These are phyloP conservation scores for Arctocebus calabarensis DNA, from an alignment of 2,797 vertebrate genomes.

Conservation along the genomic window DNA sequence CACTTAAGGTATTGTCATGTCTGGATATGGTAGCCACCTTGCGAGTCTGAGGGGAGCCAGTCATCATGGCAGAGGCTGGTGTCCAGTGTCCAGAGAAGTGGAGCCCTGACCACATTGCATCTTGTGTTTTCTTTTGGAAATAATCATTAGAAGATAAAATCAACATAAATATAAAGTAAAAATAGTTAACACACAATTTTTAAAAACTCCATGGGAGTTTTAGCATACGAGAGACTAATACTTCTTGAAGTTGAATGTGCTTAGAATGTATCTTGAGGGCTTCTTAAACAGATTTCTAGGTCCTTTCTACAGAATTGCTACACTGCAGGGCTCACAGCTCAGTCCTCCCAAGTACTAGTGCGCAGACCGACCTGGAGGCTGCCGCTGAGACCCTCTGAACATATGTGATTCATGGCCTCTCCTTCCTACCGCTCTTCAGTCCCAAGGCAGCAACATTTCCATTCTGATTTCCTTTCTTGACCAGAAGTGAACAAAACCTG, in stretches of 20 bases:
- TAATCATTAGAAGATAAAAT: not conserved
- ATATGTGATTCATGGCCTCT: fast-evolving
- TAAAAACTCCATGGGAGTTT: not conserved
- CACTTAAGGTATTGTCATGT: not conserved
- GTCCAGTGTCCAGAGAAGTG: not conserved
- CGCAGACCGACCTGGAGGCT: not conserved
- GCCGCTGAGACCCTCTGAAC: not conserved
- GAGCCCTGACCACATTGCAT: not conserved
- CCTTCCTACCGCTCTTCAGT: not conserved
- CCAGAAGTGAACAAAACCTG: not conserved
- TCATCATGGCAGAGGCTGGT: not conserved
- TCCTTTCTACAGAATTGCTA: not conserved
- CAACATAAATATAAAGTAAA: not conserved
- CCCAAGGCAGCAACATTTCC: not conserved
- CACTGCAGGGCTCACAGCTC: not conserved
- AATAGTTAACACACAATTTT: not conserved
- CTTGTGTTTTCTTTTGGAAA: not conserved
- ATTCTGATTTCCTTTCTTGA: not conserved
- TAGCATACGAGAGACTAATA: not conserved
- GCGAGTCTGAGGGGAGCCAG: not conserved
- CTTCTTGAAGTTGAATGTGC: not conserved
- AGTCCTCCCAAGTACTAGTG: not conserved
- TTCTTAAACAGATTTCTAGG: not conserved
- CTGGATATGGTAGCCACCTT: not conserved
- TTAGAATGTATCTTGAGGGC: not conserved